phyloP scores from a whole-genome alignment of 2,797 vertebrate genomes.

The Siniperca undulata region DNA sequence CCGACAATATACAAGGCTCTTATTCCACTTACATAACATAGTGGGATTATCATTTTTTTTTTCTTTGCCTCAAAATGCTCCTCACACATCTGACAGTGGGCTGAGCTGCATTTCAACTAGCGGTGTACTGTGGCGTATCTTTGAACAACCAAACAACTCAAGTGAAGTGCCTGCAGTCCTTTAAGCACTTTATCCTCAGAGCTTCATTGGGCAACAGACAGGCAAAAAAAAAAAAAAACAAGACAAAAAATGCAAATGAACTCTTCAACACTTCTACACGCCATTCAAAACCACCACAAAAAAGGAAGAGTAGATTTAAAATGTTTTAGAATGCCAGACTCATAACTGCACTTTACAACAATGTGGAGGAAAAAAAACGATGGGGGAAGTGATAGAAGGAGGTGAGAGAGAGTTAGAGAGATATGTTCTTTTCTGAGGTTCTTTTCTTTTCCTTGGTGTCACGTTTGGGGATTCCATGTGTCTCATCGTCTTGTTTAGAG shows the following conservation, averaged over 20 bases:
- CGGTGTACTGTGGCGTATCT: slow-evolving; percentile 80
- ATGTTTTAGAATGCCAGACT: slow-evolving; percentile 82
- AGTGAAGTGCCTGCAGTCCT: slow-evolving; percentile 85
- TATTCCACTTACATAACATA: slow-evolving; percentile 78
- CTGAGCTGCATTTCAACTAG: slow-evolving; percentile 83
- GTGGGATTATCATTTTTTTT: slow-evolving; percentile 67
- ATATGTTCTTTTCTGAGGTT: slow-evolving; percentile 73
- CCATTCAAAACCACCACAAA: slow-evolving; percentile 74
- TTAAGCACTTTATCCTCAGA: slow-evolving; percentile 86
- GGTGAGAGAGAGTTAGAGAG: slow-evolving; percentile 41
- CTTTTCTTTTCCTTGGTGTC: slow-evolving; percentile 60
- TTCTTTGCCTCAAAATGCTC: slow-evolving; percentile 68
- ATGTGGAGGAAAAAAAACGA: slow-evolving; percentile 49
- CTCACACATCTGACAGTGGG: slow-evolving; percentile 75
- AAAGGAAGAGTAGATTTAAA: slow-evolving; percentile 66
- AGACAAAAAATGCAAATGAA: slow-evolving; percentile 84
- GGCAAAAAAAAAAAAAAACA: slow-evolving; percentile 64
- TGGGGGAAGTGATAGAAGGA: slow-evolving; percentile 46
- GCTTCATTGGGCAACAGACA: slow-evolving; percentile 85
- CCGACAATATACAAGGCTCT: slow-evolving; percentile 52
- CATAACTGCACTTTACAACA: slow-evolving; percentile 81
- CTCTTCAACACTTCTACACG: slow-evolving; percentile 66
- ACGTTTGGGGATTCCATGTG: slow-evolving; percentile 89
- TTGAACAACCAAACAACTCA: slow-evolving; percentile 85
- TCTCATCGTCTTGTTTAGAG: slow-evolving; percentile 92